Evolutionary conservation across 2,888 invertebrate species (phyloP).

Genomic region (Megalurothrips usitatus): DNA sequence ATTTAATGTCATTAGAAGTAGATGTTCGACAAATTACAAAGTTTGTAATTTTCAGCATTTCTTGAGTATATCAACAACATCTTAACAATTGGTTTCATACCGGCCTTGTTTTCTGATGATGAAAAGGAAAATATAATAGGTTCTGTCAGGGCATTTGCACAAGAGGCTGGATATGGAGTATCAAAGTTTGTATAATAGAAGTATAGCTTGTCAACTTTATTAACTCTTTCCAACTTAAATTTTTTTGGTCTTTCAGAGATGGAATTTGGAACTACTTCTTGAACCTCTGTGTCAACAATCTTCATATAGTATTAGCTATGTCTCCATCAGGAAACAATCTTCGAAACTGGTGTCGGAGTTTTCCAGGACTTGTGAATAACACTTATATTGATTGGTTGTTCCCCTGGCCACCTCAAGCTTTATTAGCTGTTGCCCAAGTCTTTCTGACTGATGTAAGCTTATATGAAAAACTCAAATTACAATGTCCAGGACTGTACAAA

Average conservation of each 20-base stretch:
- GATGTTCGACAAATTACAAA: neutral
- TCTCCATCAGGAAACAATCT: slow-evolving; percentile 79
- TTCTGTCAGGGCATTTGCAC: slow-evolving; percentile 62
- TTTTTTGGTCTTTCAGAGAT: slow-evolving; percentile 54
- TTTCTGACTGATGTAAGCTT: slow-evolving; percentile 70
- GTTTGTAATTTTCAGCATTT: slow-evolving; percentile 51
- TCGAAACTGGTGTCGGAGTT: slow-evolving; percentile 79
- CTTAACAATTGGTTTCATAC: slow-evolving; percentile 81
- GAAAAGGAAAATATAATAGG: slow-evolving; percentile 79
- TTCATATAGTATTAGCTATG: slow-evolving; percentile 89
- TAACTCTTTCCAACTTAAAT: slow-evolving; percentile 27
- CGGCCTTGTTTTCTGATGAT: slow-evolving; percentile 80
- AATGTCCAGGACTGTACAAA: neutral
- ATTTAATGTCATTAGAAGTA: neutral
- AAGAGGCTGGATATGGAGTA: slow-evolving; percentile 65
- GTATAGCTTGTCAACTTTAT: neutral
- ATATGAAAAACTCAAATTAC: slow-evolving; percentile 15
- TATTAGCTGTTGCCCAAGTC: slow-evolving; percentile 80
- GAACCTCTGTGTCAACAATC: slow-evolving; percentile 70
- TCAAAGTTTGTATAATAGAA: slow-evolving; percentile 55
- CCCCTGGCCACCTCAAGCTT: slow-evolving; percentile 87
- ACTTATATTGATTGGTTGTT: slow-evolving; percentile 92
- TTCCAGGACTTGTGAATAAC: slow-evolving; percentile 88
- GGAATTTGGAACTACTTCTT: slow-evolving; percentile 82
- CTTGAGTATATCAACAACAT: slow-evolving; percentile 89